Conservation (phyloP, 1,140 invertebrate genomes). For the Popillia japonica region DNA sequence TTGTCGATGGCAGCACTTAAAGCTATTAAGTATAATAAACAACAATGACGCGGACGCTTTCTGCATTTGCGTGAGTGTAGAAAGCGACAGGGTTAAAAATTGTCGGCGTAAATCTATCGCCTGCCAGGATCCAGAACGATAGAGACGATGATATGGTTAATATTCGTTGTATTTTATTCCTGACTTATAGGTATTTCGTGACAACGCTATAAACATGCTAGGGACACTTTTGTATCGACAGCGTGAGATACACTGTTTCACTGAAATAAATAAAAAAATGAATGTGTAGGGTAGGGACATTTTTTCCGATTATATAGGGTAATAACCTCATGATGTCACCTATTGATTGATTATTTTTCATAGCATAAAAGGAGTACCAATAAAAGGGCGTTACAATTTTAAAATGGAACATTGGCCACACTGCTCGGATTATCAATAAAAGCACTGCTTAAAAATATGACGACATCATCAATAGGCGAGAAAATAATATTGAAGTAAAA, state of each 20-base stretch:
- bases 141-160: neutral
- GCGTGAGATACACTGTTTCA: neutral
- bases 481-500: too few relatives aligned
- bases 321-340: too few relatives aligned
- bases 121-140: neutral
- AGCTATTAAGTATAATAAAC: neutral
- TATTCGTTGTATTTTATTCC: slow-evolving; percentile 3
- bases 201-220: slow-evolving; percentile 10
- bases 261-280: slow-evolving; percentile 13
- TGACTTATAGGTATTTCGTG: slow-evolving; percentile 1
- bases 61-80: neutral
- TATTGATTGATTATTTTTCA: too few relatives aligned
- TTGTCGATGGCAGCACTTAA: neutral
- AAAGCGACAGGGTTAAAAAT: slow-evolving; percentile 21
- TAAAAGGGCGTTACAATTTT: too few relatives aligned
- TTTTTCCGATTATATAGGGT: neutral
- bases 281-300: neutral
- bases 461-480: too few relatives aligned
- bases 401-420: too few relatives aligned
- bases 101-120: neutral
- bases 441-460: too few relatives aligned
- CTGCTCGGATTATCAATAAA: too few relatives aligned
- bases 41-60: neutral
- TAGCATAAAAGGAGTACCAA: too few relatives aligned
- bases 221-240: slow-evolving; percentile 2